Evolutionary conservation across 2,113 vertebrate genomes (phyloP).

Genomic region (Notarius lentiginosus): DNA sequence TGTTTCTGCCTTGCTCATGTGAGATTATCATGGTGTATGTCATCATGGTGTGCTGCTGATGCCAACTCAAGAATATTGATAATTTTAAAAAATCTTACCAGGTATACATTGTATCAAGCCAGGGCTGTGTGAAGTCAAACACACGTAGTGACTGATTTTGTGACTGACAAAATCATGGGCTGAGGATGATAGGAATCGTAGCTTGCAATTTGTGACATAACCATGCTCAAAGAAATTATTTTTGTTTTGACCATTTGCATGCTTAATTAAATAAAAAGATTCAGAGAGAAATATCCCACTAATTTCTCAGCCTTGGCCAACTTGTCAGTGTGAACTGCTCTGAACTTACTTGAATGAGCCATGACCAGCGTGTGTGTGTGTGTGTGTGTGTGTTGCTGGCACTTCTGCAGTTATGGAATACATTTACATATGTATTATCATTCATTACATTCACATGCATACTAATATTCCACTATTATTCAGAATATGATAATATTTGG

Average conservation of each 20-base stretch:
- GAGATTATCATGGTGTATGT: not conserved
- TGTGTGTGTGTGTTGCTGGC: not conserved
- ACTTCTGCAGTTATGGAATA: not conserved
- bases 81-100: not conserved
- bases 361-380: constrained; percentile 43
- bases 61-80: not conserved
- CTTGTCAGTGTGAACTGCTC: constrained; percentile 46
- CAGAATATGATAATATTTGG: too few species aligned
- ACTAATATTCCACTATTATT: too few species aligned
- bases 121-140: not conserved
- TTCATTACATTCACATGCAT: too few species aligned
- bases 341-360: constrained; percentile 52
- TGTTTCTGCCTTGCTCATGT: not conserved
- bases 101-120: not conserved
- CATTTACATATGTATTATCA: not conserved
- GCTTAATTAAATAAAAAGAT: constrained; percentile 64
- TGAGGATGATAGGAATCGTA: not conserved
- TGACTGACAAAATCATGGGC: not conserved
- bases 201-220: not conserved
- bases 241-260: constrained; percentile 59
- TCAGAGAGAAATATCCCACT: constrained; percentile 60
- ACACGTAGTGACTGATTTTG: not conserved
- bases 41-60: not conserved
- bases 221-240: constrained; percentile 30
- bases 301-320: constrained; percentile 15